Base-by-base conservation (phyloP, 2,888 invertebrate species). In the Lacanobia oleracea region DNA sequence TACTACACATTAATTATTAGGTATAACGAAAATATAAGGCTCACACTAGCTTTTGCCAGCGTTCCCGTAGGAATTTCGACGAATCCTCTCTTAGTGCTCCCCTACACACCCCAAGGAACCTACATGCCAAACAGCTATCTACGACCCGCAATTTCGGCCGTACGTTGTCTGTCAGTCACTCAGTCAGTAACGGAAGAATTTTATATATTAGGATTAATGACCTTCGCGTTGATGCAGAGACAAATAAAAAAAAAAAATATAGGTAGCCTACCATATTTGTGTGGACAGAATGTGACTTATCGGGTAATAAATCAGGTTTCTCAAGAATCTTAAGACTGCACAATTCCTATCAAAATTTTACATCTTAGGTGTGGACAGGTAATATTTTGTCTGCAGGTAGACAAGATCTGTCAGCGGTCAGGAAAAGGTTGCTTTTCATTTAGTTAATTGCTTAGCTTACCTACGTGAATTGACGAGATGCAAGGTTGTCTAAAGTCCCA, bases 221-320 rank as follows among this genome's bases (percentile, higher is more conserved):
- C n/a, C 14, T 48, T 33, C 16, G 43, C 7, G 21, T 16, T 53
- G 18, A 40, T 18, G 16, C 2, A 12, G 23, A 66, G 40, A 27
- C 21, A 54, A 62, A 23, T 23, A 27, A 51, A 37, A 33, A 2
- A 40, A 14, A 50, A n/a, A 54, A 6, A 12, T 37, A 21, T 33
- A 51, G 5, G 21, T 21, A 33, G 45, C 43, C 14, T 33, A 43
- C 37, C n/a, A 10, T 65, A 59, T 45, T 56, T 66, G 51, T n/a
- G n/a, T 51, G n/a, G 45, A 50, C 62, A 50, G 67, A 65, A 68
- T 66, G 33, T 68, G 14, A 23, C 8, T 48, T 59, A 66, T 76
- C 72, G 53, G 27, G 54, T 18, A 23, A 66, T 71, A 60, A 60
- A 66, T 80, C 76, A 53, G 40, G 50, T 67, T 73, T 23, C 27